Base-by-base conservation (phyloP, 37 sponge, comb jelly and placozoan species). In the Cliona cf. orientalis region DNA sequence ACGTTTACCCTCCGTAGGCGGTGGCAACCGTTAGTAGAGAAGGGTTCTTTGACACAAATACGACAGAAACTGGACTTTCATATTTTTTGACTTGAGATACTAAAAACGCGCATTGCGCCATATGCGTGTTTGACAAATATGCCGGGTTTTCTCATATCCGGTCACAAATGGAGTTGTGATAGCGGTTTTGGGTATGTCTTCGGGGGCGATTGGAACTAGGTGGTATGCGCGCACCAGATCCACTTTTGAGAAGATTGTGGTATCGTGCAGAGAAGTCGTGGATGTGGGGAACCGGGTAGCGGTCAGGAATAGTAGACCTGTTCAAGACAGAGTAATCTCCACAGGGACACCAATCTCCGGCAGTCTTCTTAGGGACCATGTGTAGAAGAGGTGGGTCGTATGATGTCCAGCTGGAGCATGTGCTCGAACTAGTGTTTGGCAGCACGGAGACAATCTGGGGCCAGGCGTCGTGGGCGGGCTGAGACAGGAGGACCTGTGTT, bases 281-380 rank as follows among this genome's bases (percentile, higher is more conserved):
- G 9, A 86, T 71, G 59, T 86, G 91, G 4, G 91, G 80, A 36
- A 86, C 71, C 7, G 87, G 86, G 46, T 91, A 86, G 19, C 79
- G 25, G 46, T 91, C 92, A 6, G 87, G 80, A 11, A 70, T 60
- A 75, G 71, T 80, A 38, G 39, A 26, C 23, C 38, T 19, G 40
- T 91, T 91, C 28, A 91, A 66, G 22, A 87, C 86, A n/a, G 83
- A 71, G 74, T 91, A 91, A 62, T 86, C 91, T 38, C 83, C 91
- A 81, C 91, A 81, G 28, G 87, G 91, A 17, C 79, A 46, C 91
- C 87, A 82, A 39, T 91, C 70, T 69, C 66, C 61, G 77, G 62
- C 25, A 28, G 78, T 38, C 28, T 79, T 79, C 65, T 76, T 76
- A 21, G 89, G 83, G n/a, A 82, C 89, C 89, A 88, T 82, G 83